Percentiles rank a stretch among this genome's conserved stretches.
Conservation (phyloP, 2,113 vertebrate species). For the Gallinago jamesoni region DNA sequence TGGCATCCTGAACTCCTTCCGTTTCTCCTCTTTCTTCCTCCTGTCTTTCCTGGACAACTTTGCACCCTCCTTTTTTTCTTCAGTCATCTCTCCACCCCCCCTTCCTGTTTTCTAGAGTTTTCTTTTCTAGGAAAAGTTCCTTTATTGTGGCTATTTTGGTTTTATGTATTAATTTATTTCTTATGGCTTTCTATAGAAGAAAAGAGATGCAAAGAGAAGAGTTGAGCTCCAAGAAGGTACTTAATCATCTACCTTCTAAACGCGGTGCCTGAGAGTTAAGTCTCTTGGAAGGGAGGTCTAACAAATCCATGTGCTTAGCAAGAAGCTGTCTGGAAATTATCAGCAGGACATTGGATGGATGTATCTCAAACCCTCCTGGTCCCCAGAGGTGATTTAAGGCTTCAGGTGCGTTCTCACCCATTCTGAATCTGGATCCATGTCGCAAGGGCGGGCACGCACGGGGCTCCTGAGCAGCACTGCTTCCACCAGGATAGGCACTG, state of each 20-base stretch:
- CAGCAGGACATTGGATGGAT: neutral
- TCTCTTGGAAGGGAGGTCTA: neutral
- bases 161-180: neutral
- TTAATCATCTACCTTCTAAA: neutral
- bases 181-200: neutral
- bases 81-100: neutral
- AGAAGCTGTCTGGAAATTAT: neutral
- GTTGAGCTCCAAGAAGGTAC: neutral
- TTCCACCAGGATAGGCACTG: neutral
- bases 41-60: neutral
- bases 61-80: neutral
- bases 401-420: accelerated
- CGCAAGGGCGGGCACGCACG: accelerated
- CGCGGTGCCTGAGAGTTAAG: neutral
- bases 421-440: neutral
- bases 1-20: neutral
- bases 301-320: neutral
- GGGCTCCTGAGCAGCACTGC: neutral
- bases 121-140: neutral
- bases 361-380: neutral
- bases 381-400: neutral
- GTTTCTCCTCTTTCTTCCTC: neutral
- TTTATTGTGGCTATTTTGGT: neutral
- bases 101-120: neutral
- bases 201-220: neutral